phyloP scores from a whole-genome alignment of 2,888 invertebrate species.

The Limenitis camilla region DNA sequence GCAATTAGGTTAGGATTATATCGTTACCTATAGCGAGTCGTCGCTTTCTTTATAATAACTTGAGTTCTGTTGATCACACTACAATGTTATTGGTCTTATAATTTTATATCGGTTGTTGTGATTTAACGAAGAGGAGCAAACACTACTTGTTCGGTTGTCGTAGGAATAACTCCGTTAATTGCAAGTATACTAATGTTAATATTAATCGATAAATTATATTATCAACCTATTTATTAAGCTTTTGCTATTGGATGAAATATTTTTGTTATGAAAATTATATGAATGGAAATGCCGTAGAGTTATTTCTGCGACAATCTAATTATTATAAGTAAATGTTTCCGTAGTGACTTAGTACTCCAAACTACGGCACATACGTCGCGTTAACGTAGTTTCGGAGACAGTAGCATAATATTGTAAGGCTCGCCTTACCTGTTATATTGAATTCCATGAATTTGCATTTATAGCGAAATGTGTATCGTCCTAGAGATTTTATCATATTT shows the following conservation, averaged over 20 bases:
- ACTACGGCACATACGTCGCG: too few relatives aligned
- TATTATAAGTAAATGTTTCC: slow-evolving; percentile 6
- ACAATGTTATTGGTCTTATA: slow-evolving; percentile 31
- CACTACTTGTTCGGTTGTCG: slow-evolving; percentile 23
- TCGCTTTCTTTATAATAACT: slow-evolving; percentile 25
- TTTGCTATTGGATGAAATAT: not conserved
- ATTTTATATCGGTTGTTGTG: slow-evolving; percentile 31
- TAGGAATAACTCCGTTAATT: not conserved
- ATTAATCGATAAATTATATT: too few relatives aligned
- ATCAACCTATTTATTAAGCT: too few relatives aligned
- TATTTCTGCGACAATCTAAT: slow-evolving; percentile 1
- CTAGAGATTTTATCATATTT: slow-evolving; percentile 72
- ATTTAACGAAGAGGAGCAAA: slow-evolving; percentile 24
- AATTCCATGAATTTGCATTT: slow-evolving; percentile 76
- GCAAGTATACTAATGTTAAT: too few relatives aligned
- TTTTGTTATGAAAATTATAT: not conserved
- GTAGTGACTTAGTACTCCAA: slow-evolving; percentile 20
- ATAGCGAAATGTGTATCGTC: slow-evolving; percentile 71
- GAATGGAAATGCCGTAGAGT: not conserved
- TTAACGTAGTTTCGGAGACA: slow-evolving; percentile 7
- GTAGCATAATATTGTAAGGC: slow-evolving; percentile 72
- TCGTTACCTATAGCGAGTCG: slow-evolving; percentile 67
- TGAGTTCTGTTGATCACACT: slow-evolving; percentile 25
- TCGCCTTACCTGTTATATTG: slow-evolving; percentile 61
- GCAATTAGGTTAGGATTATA: slow-evolving; percentile 59